These are phyloP conservation scores for Acrobeloides nanus DNA, from an alignment of 2,888 invertebrate species.

Conservation along the genomic window DNA sequence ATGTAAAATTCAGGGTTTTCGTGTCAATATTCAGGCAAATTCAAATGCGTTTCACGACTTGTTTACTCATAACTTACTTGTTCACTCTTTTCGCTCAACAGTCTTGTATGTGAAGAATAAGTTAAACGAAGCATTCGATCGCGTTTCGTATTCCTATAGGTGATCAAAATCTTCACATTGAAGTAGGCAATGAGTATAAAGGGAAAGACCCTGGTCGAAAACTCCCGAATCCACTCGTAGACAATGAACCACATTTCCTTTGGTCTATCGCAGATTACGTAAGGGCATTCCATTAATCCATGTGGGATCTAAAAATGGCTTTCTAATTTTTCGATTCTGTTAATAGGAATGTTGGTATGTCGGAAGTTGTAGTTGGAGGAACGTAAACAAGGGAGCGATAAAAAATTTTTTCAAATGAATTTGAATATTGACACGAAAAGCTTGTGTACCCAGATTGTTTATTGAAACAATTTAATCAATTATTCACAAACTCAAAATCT, in stretches of 20 bases:
- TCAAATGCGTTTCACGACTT: not conserved
- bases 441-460: no score
- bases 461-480: no score
- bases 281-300: slow-evolving; percentile 36
- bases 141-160: slow-evolving; percentile 56
- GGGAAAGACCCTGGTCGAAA: slow-evolving; percentile 57
- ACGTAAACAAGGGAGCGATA: no score
- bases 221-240: slow-evolving; percentile 47
- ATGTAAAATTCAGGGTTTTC: no score
- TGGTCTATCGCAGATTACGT: slow-evolving; percentile 45
- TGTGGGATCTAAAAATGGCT: slow-evolving; percentile 15
- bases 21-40: no score
- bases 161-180: slow-evolving; percentile 57
- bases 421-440: no score
- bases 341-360: not conserved
- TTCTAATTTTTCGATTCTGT: slow-evolving; percentile 1
- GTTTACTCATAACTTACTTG: slow-evolving; percentile 11
- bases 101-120: slow-evolving; percentile 15
- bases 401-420: no score
- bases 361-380: not conserved
- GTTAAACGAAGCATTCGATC: slow-evolving; percentile 50
- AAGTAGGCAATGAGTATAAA: slow-evolving; percentile 57
- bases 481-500: slow-evolving; percentile 4
- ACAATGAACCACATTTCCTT: slow-evolving; percentile 36
- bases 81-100: slow-evolving; percentile 23